Evolutionary conservation across 2,888 invertebrate species (phyloP).

Genomic region (Pherbina coryleti): DNA sequence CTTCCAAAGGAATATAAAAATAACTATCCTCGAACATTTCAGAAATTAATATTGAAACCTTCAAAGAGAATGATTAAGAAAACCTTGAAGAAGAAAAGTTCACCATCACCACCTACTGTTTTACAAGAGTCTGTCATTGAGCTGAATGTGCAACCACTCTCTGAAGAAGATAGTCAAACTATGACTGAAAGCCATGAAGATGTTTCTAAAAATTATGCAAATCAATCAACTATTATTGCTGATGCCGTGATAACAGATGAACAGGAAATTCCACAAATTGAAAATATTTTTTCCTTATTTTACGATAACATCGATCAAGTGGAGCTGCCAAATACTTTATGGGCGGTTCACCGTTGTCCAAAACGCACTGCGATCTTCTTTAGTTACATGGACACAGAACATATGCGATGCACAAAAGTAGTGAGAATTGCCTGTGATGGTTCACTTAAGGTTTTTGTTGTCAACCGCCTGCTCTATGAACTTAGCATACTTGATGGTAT

Average conservation of each 20-base stretch:
- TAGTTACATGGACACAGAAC: conserved; percentile 49
- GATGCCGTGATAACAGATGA: conserved; percentile 22
- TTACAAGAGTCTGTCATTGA: background rate
- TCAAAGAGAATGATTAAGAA: background rate
- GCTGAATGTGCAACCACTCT: background rate
- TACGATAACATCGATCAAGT: conserved; percentile 55
- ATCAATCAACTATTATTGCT: background rate
- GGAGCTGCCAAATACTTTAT: conserved; percentile 52
- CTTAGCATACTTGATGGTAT: conserved; percentile 39
- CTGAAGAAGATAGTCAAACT: background rate
- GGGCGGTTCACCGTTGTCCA: conserved; percentile 58
- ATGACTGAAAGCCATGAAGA: conserved; percentile 2
- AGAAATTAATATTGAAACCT: background rate
- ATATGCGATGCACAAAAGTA: conserved; percentile 49
- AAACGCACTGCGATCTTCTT: conserved; percentile 52
- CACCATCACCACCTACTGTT: background rate
- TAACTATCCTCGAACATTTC: background rate
- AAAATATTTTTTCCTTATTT: conserved; percentile 22
- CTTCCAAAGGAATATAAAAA: background rate
- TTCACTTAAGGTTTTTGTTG: conserved; percentile 43
- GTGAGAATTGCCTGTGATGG: conserved; percentile 46
- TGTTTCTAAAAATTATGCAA: background rate
- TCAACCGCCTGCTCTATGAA: conserved; percentile 42
- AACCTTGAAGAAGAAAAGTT: background rate
- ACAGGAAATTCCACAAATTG: background rate